Conservation (phyloP, 2,113 vertebrate genomes). For the Rhagologus leucostigma region DNA sequence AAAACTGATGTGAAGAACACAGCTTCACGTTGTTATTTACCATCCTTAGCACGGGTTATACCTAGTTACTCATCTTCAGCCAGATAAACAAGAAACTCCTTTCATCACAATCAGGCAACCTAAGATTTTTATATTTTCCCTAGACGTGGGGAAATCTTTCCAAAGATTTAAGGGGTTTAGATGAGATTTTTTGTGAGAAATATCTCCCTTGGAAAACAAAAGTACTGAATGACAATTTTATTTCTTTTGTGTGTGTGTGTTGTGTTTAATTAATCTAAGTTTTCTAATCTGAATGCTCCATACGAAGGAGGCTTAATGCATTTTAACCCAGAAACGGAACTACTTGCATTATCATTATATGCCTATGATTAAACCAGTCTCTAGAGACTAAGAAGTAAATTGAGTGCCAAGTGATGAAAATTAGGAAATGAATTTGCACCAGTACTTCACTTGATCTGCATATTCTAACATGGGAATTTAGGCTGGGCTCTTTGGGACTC, state of each 20-base stretch:
- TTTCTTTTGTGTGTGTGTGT: not conserved
- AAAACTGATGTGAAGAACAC: not conserved
- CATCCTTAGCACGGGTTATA: not conserved
- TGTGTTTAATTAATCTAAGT: not conserved
- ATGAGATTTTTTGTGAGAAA: not conserved
- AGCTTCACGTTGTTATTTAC: not conserved
- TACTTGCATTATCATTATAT: not conserved
- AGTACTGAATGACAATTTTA: not conserved
- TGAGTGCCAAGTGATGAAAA: constrained; percentile 3
- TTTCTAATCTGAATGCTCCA: not conserved
- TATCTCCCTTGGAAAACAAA: not conserved
- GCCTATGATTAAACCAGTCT: not conserved
- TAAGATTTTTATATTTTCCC: not conserved
- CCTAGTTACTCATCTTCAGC: not conserved
- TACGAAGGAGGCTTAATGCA: not conserved
- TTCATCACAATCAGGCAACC: not conserved
- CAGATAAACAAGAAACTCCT: not conserved
- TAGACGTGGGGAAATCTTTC: not conserved
- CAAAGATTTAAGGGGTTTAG: not conserved
- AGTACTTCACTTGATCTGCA: not conserved
- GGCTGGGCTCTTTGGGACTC: not conserved
- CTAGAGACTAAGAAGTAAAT: constrained; percentile 14
- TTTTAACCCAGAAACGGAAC: constrained; percentile 12
- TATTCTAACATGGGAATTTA: not conserved
- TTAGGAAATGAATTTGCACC: not conserved